Evolutionary conservation across 2,888 invertebrate species (phyloP).

Genomic region (Rhagophthalmus giganteus): DNA sequence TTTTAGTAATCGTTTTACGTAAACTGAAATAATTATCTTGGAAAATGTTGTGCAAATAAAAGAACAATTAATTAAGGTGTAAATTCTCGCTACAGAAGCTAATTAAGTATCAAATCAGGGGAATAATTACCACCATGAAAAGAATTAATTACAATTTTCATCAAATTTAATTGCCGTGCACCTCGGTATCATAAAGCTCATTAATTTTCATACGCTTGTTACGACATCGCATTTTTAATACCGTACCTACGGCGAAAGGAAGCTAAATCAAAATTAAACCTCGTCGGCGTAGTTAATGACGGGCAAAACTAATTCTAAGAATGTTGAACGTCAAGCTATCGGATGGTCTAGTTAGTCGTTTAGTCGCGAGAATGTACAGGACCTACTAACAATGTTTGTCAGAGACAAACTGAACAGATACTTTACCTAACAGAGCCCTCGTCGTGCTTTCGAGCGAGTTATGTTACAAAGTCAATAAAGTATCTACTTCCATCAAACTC

Average conservation of each 20-base stretch:
- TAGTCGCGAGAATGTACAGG: constrained; percentile 21
- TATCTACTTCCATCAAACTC: constrained; percentile 47
- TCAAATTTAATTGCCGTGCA: constrained; percentile 22
- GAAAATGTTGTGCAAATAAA: too few species aligned
- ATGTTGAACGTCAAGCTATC: constrained; percentile 7
- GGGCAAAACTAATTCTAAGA: constrained; percentile 16
- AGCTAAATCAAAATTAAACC: too few species aligned
- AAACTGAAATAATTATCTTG: too few species aligned
- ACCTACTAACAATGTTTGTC: constrained; percentile 39
- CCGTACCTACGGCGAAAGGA: too few species aligned
- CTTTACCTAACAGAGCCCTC: constrained; percentile 42
- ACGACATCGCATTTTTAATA: not conserved
- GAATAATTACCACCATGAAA: constrained; percentile 21
- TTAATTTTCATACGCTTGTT: constrained; percentile 22
- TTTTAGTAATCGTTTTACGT: too few species aligned
- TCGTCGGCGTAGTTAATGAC: not conserved
- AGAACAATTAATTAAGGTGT: too few species aligned
- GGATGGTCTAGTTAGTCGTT: constrained; percentile 21
- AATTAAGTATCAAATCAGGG: constrained; percentile 25
- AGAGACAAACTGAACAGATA: constrained; percentile 42
- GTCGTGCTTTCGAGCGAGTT: constrained; percentile 38
- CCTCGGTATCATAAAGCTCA: constrained; percentile 16
- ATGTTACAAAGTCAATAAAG: constrained; percentile 47
- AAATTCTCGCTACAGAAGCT: constrained; percentile 18
- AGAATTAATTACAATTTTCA: constrained; percentile 28